Conservation (phyloP, 2,797 vertebrate species). For the Periparus ater region DNA sequence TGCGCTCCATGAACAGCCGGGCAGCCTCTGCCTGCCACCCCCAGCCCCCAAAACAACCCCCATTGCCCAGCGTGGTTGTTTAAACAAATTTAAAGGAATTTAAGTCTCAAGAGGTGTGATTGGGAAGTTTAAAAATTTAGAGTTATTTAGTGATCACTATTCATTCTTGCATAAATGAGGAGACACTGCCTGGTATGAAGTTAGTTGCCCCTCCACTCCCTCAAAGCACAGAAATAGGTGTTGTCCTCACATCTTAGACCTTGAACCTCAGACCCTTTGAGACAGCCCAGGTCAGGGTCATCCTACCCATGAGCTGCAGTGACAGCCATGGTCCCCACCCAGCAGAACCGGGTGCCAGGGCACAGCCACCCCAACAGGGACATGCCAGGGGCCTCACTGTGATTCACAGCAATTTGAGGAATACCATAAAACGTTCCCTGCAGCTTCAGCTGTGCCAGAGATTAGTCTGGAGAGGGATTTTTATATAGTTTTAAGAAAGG, state of each 20-base stretch:
- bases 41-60: accelerated
- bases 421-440: accelerated
- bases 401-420: background rate
- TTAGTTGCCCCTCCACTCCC: background rate
- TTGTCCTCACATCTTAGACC: background rate
- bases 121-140: background rate
- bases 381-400: background rate
- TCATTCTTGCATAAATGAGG: background rate
- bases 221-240: background rate
- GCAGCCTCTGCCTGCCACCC: too few relatives aligned
- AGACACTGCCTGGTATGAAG: background rate
- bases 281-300: background rate
- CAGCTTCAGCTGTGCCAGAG: background rate
- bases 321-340: accelerated
- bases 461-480: background rate
- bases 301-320: background rate
- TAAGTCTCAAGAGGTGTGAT: background rate
- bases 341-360: background rate
- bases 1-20: accelerated
- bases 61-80: accelerated
- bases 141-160: background rate
- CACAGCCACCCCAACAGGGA: background rate
- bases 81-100: background rate
- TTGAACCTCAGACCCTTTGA: background rate
- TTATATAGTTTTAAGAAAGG: background rate